Base-by-base conservation (phyloP, 2,113 vertebrate genomes). In the Crotalus horridus region DNA sequence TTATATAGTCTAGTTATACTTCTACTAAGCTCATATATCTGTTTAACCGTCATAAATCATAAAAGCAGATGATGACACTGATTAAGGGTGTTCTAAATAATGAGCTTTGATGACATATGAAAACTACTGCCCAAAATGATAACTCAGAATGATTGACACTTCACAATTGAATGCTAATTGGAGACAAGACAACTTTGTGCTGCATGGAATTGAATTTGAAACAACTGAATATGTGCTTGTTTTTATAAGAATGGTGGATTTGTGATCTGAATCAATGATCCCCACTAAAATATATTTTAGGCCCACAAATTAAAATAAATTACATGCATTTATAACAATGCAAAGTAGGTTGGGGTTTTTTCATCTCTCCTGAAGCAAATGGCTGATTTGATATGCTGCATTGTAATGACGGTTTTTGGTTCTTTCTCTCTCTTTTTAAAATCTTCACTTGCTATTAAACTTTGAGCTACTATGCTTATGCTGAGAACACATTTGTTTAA, bases 161-260 rank as follows among this genome's bases (percentile, higher is more conserved):
- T 90, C 93, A 95, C 93, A 93, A 91, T 48, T 90, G 87, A 90
- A 95, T 93, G 88, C 53, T 94, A 96, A 95, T 51, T 95, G 69
- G 61, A 94, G 53, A 94, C 85, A 89, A 95, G 48, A 93, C 64
- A 95, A 95, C 93, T 56, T 91, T 93, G n/a, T 58, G 85, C 89
- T 56, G 51, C 55, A 94, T 88, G 89, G 95, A 95, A 89, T 90
- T 94, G 89, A 69, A 94, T 92, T 87, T 88, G 69, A 92, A 95
- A 87, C 88, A 91, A 90, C n/a, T 23, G 90, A 54, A 94, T 81
- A 88, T 94, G 88, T 90, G 43, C 13, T 74, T 90, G 56, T 89
- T 93, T 39, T 86, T 85, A 89, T 90, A 93, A 92, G 74, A 90
- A 92, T 93, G 87, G 39, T 87, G 46, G 94, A 87, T 61, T 92